Evolutionary conservation across 2,888 invertebrate genomes (phyloP).

Genomic region (Synergus umbraculus): DNA sequence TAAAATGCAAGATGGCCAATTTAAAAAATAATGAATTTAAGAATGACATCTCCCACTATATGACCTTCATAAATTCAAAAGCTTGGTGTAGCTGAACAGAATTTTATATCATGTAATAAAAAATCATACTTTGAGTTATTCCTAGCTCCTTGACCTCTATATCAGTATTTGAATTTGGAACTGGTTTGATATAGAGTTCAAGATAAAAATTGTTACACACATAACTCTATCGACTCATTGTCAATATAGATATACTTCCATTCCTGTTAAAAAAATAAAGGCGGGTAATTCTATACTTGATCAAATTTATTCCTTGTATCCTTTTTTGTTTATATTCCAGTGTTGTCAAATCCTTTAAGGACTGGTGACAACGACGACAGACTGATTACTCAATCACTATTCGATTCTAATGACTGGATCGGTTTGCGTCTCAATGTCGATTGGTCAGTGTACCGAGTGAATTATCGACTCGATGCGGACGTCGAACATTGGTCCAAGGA

Average conservation of each 20-base stretch:
- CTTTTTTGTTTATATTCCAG: constrained; percentile 34
- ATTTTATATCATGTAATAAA: background rate
- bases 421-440: constrained; percentile 40
- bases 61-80: background rate
- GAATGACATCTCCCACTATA: background rate
- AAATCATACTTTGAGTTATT: background rate
- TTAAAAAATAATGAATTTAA: too few species aligned
- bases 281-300: background rate
- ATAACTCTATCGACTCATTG: constrained; percentile 16
- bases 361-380: constrained; percentile 12
- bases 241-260: background rate
- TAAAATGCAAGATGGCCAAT: too few species aligned
- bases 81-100: background rate
- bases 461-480: constrained; percentile 33
- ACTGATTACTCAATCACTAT: constrained; percentile 39
- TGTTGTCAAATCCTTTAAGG: constrained; percentile 2
- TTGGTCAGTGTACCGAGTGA: constrained; percentile 36
- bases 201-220: background rate
- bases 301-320: constrained; percentile 24
- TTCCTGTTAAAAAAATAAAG: background rate
- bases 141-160: background rate
- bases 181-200: background rate
- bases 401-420: constrained; percentile 35
- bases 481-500: constrained; percentile 27
- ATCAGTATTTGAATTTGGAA: background rate